Evolutionary conservation across 1,140 invertebrate genomes (phyloP).

Genomic region (Eurosta solidaginis): DNA sequence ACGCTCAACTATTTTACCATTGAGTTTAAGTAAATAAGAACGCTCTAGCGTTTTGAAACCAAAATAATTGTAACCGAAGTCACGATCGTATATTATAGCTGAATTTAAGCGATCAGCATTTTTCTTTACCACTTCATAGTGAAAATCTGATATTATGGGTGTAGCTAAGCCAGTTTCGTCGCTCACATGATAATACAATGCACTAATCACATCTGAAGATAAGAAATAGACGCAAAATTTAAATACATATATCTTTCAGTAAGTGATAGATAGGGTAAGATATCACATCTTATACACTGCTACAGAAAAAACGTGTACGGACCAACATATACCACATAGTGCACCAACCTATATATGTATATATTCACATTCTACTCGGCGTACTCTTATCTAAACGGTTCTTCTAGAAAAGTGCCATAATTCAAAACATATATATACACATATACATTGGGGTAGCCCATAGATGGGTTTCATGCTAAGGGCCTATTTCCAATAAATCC

Average conservation of each 20-base stretch:
- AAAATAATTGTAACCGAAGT: constrained; percentile 98
- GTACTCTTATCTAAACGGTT: too few relatives aligned
- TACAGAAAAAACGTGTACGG: too few relatives aligned
- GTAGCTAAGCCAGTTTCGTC: constrained; percentile 70
- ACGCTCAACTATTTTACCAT: constrained; percentile 92
- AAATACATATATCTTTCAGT: neutral
- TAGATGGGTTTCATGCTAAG: too few relatives aligned
- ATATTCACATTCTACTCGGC: too few relatives aligned
- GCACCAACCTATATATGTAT: too few relatives aligned
- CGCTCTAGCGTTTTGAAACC: constrained; percentile 98
- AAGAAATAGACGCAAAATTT: neutral
- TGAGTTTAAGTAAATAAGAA: constrained; percentile 93
- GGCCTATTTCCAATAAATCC: too few relatives aligned
- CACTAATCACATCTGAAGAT: constrained; percentile 84
- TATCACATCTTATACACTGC: too few relatives aligned
- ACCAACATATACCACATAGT: too few relatives aligned
- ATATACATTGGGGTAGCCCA: too few relatives aligned
- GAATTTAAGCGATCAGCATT: constrained; percentile 90
- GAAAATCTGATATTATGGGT: constrained; percentile 86
- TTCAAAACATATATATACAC: too few relatives aligned
- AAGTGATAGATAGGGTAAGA: too few relatives aligned
- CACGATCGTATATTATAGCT: constrained; percentile 96
- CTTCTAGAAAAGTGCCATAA: too few relatives aligned
- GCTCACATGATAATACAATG: constrained; percentile 81
- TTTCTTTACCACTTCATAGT: constrained; percentile 83